Base-by-base conservation (phyloP, 2,888 invertebrate genomes). In the Drosophila recens region DNA sequence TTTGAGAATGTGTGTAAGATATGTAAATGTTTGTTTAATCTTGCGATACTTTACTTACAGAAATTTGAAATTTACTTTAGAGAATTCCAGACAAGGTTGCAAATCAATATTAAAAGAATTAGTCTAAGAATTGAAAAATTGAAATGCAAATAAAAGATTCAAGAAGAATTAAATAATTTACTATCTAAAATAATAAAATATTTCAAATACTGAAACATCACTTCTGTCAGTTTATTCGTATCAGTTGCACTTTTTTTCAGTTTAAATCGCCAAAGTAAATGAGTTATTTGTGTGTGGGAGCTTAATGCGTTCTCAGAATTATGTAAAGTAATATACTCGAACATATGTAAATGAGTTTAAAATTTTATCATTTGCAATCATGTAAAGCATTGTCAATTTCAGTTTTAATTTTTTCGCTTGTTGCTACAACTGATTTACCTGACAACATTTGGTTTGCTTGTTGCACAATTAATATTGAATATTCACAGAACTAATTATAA, bases 301-400 rank as follows among this genome's bases (percentile, higher is more conserved):
- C 30, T 61, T 13, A 34, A 52, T 34, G 3, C 17, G 43, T 49
- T 40, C 30, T 43, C 43, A 10, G n/a, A 45, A 8, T 4, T 15
- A 4, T 4, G n/a, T 38, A 38, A 23, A 23, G 23, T 34, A 13
- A 17, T 20, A 11, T 8, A 33, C 23, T 40, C 42, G 8, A 20
- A 17, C 33, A 17, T 49, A 33, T 33, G 13, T 33, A 57, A 68
- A 75, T 53, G 42, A 42, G 42, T 27, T 57, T 17, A 40, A 53
- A 20, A 67, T 36, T 56, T 13, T 61, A 23, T 23, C n/a, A 38
- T 27, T 43, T 20, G 15, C n/a, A 13, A 34, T 30, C 52, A 43
- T 48, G 23, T 34, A 42, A 51, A 11, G n/a, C 36, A 54, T 45
- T 27, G 38, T 17, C 8, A 40, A 66, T 9, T 17, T 30, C 34